Evolutionary conservation across 2,113 vertebrate genomes (phyloP).

Genomic region (Solea senegalensis): DNA sequence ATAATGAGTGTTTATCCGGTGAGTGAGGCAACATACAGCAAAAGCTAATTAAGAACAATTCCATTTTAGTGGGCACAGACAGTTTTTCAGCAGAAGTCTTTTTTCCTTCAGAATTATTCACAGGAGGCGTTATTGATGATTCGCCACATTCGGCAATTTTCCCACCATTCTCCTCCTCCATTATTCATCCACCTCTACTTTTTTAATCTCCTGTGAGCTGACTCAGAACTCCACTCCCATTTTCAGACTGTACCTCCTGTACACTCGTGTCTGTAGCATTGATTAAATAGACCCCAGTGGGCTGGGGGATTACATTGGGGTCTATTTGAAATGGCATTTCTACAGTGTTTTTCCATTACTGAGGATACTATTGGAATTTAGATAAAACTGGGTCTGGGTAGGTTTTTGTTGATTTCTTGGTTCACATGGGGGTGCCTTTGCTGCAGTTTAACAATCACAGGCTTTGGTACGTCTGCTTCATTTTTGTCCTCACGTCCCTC

Average conservation of each 20-base stretch:
- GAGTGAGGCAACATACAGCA: constrained; percentile 60
- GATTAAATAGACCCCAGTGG: constrained; percentile 81
- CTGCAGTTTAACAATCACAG: constrained; percentile 70
- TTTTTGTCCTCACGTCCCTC: constrained; percentile 55
- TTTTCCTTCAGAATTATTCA: constrained; percentile 76
- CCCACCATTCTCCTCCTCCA: constrained; percentile 80
- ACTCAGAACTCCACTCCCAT: constrained; percentile 83
- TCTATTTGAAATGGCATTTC: constrained; percentile 80
- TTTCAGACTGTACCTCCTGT: constrained; percentile 79
- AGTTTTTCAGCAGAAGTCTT: constrained; percentile 69
- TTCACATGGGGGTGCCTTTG: constrained; percentile 71
- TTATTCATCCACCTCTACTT: constrained; percentile 82
- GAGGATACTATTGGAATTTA: constrained; percentile 73
- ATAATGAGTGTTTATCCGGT: constrained; percentile 58
- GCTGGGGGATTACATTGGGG: constrained; percentile 78
- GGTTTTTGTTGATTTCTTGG: constrained; percentile 64
- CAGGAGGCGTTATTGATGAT: constrained; percentile 82
- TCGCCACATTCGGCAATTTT: constrained; percentile 81
- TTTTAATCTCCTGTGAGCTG: constrained; percentile 86
- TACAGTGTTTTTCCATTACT: constrained; percentile 77
- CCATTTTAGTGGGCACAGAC: constrained; percentile 63
- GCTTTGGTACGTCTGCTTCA: constrained; percentile 63
- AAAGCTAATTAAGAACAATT: constrained; percentile 75
- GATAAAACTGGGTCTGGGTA: constrained; percentile 64
- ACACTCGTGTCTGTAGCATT: constrained; percentile 80